Evolutionary conservation across 2,888 invertebrate species (phyloP), one percentile per base, ranked within the genome.

Genomic region (Nymphalis polychloros): DNA sequence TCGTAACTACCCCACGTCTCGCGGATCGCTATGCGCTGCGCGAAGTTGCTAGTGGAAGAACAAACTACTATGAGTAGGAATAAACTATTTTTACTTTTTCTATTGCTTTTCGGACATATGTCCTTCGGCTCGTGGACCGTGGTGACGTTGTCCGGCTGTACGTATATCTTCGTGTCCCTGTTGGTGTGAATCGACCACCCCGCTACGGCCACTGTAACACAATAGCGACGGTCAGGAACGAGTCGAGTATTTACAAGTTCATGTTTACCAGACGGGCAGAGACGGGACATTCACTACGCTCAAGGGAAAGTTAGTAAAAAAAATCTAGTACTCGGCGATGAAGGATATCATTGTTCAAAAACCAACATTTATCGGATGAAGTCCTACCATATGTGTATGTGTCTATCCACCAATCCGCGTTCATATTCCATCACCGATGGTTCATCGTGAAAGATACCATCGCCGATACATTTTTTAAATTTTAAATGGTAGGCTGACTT

Each of bases 131-230:
- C 93, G 77, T 96, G 93, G 69, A 96, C 84, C 6, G 94, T 93
- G 0, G 96, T 96, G 16, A 95, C 92, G 77, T 95, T 95, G 68
- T 94, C 94, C 0, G 96, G 96, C 73, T 94, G 93, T 27, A 97
- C 94, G 82, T 97, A 97, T 69, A 94, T 90, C 78, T 93, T 94
- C 27, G 96, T 94, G 80, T 96, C 95, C 59, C 96, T 92, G 31
- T 96, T 96, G 1, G 95, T 95, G 78, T 96, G 95, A 61, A 93
- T 93, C n/a, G 95, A 93, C 97, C 97, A 97, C 55, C 96, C 97
- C 67, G 89, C 88, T 73, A 89, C 93, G 88, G 81, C 86, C 81
- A 87, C 93, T 93, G 87, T 0, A 85, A 87, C 83, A 82, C 13
- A 59, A 49, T 41, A 27, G 20, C 50, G 1, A 0, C 64, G 73